Base-by-base conservation (phyloP, 2,113 vertebrate species). In the Lasiurus cinereus region DNA sequence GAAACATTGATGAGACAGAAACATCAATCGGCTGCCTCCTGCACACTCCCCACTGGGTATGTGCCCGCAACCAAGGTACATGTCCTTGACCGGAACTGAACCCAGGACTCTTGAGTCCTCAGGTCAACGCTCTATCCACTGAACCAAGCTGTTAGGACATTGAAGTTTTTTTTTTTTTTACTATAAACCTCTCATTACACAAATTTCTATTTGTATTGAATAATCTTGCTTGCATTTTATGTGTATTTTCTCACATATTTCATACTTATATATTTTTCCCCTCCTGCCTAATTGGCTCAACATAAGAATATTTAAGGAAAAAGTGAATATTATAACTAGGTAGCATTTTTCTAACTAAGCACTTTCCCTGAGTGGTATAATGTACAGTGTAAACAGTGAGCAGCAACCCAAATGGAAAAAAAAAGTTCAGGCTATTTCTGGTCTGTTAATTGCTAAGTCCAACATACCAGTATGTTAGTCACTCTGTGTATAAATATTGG, bases 291-390 rank as follows among this genome's bases (percentile, higher is more conserved):
- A 93, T 54, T 80, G 43, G 64, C n/a, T 96, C 31, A 78, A 92
- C 93, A 76, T 67, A 76, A 85, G 80, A 95, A 80, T 50, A 59
- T 69, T 80, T 69, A 74, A 92, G 62, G 59, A 90, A 64, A 94
- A 88, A 52, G 29, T 72, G 50, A 93, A 16, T 54, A 33, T 76
- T 80, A 46, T 31, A 13, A 77, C n/a, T 59, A 89, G 74, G n/a
- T 18, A 72, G 83, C 43, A 67, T 78, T 93, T 85, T 94, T 95
- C 36, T 85, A 85, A 72, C 13, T 14, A 83, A 21, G 13, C 39
- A 8, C 74, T 94, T 94, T 86, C 54, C 31, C 66, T 9, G 27
- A 59, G 67, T 73, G 56, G 80, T 56, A 31, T 33, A 59, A 85
- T 19, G 13, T 24, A 62, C 67, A 56, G 72, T 16, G 29, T 90